These are phyloP conservation scores for Harpalus rufipes DNA, from an alignment of 2,888 invertebrate species.

Conservation along the genomic window DNA sequence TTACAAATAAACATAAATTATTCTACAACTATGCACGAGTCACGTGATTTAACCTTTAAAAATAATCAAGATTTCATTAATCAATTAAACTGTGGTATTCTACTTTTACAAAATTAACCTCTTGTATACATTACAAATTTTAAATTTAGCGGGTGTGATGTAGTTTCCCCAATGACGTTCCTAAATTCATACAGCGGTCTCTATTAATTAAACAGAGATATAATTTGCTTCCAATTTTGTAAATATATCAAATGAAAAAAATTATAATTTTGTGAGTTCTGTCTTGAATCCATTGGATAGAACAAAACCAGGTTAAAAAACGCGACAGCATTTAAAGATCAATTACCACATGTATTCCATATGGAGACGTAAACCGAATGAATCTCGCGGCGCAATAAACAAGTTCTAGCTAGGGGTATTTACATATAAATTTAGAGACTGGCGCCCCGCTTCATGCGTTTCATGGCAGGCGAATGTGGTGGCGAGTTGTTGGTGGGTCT, in stretches of 20 bases:
- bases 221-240: too few relatives aligned
- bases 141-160: too few relatives aligned
- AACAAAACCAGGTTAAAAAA: constrained; percentile 10
- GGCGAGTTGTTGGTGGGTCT: constrained; percentile 22
- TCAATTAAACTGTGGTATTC: too few relatives aligned
- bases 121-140: neutral
- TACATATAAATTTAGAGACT: constrained; percentile 45
- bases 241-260: too few relatives aligned
- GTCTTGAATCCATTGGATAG: too few relatives aligned
- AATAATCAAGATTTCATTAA: too few relatives aligned
- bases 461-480: constrained; percentile 62
- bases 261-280: too few relatives aligned
- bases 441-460: constrained; percentile 63
- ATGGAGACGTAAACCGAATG: constrained; percentile 48
- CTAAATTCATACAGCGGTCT: too few relatives aligned
- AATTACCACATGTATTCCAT: constrained; percentile 63
- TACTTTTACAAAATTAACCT: neutral
- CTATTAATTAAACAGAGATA: too few relatives aligned
- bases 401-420: constrained; percentile 18
- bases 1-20: constrained; percentile 39
- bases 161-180: too few relatives aligned
- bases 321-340: constrained; percentile 38
- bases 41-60: constrained; percentile 30
- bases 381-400: constrained; percentile 14
- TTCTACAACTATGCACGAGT: constrained; percentile 30